Percentiles rank a stretch among this genome's conserved stretches.
Conservation (phyloP, 2,113 vertebrate genomes). For the Phaetusa simplex region DNA sequence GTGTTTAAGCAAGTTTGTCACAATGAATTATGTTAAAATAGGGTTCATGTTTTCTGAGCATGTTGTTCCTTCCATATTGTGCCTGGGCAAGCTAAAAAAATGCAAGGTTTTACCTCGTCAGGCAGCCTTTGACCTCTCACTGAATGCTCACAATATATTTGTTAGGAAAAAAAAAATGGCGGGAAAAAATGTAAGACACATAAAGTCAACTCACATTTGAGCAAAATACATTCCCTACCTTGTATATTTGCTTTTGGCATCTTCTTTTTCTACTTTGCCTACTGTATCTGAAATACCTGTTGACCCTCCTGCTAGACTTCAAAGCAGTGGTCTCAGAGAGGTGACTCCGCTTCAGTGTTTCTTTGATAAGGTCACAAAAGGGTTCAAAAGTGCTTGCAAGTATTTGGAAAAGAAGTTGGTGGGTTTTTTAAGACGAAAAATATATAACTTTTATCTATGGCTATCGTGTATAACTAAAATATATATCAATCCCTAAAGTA, state of each 20-base stretch:
- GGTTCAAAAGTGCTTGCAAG: background rate
- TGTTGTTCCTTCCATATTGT: background rate
- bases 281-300: background rate
- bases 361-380: background rate
- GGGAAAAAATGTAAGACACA: background rate
- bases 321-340: background rate
- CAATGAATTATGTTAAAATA: constrained; percentile 13
- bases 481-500: background rate
- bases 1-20: background rate
- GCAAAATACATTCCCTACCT: background rate
- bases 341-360: background rate
- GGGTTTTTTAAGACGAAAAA: background rate
- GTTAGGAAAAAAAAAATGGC: background rate
- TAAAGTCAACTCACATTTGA: background rate
- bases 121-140: background rate
- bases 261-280: background rate
- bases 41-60: background rate
- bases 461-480: background rate
- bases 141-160: background rate
- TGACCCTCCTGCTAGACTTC: background rate
- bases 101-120: background rate
- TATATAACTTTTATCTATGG: background rate
- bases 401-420: background rate
- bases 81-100: background rate
- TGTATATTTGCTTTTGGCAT: background rate